Conservation (phyloP, 2,113 vertebrate species). For the human region DNA sequence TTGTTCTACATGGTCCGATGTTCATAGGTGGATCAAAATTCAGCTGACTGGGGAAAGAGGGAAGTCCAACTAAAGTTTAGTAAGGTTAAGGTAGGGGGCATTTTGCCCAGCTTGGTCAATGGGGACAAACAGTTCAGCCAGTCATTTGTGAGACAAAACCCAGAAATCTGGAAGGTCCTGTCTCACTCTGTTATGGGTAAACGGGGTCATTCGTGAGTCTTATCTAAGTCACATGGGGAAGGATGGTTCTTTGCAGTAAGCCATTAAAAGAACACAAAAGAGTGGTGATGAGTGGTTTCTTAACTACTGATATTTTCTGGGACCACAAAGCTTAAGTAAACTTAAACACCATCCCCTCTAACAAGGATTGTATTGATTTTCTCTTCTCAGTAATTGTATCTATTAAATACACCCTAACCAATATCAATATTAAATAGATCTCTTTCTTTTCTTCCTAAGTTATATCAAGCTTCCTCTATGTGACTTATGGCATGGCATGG, state of each 20-base stretch:
- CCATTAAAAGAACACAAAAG: background rate
- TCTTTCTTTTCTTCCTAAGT: background rate
- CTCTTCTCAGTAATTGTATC: background rate
- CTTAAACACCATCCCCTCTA: background rate
- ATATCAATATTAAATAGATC: background rate
- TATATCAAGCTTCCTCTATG: background rate
- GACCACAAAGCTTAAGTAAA: background rate
- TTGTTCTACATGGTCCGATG: rapidly evolving
- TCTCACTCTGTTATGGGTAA: background rate
- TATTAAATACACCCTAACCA: background rate
- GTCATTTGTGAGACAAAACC: background rate
- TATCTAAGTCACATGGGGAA: background rate
- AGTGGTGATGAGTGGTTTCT: background rate
- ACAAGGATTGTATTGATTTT: background rate
- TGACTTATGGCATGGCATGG: background rate
- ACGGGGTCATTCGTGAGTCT: background rate
- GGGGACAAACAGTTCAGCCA: background rate
- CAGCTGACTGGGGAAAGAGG: background rate
- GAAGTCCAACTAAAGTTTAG: background rate
- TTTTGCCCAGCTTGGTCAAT: background rate
- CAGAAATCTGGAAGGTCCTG: background rate
- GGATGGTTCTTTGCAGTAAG: background rate
- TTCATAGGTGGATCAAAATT: background rate
- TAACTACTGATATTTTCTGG: background rate
- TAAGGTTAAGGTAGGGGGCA: background rate